Conservation (phyloP, 2,888 invertebrate genomes). For the Perdita meconis region DNA sequence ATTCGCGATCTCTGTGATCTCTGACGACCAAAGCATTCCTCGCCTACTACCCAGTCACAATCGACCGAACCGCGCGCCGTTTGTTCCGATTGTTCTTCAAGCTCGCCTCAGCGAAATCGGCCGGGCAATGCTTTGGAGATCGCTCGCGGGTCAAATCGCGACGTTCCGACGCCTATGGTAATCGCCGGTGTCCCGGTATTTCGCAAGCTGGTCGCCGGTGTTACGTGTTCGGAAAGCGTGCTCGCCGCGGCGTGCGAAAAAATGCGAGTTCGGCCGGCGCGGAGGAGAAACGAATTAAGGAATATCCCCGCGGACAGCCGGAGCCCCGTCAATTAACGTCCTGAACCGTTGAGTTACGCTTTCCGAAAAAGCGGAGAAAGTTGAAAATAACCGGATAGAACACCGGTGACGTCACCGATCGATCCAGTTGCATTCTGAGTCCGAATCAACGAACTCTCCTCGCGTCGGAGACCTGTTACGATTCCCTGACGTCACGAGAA, state of each 20-base stretch:
- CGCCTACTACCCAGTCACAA: too few relatives aligned
- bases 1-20: too few relatives aligned
- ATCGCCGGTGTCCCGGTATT: neutral
- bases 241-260: constrained; percentile 7
- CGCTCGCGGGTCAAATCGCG: neutral
- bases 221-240: neutral
- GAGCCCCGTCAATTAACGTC: constrained; percentile 39
- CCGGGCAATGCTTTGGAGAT: too few relatives aligned
- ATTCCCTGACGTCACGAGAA: constrained; percentile 2
- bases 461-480: constrained; percentile 18
- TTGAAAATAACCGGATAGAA: constrained; percentile 35
- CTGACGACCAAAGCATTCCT: too few relatives aligned
- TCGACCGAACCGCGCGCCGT: too few relatives aligned
- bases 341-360: constrained; percentile 1
- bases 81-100: too few relatives aligned
- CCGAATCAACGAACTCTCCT: neutral
- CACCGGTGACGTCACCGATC: constrained; percentile 6
- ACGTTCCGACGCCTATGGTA: neutral
- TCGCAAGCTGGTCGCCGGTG: neutral
- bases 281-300: constrained; percentile 11
- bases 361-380: constrained; percentile 49
- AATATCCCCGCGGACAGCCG: constrained; percentile 2
- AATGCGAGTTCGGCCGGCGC: constrained; percentile 2
- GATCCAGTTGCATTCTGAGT: neutral
- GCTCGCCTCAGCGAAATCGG: too few relatives aligned